Base-by-base conservation (phyloP, 1,140 invertebrate genomes). In the Drosophila littoralis region DNA sequence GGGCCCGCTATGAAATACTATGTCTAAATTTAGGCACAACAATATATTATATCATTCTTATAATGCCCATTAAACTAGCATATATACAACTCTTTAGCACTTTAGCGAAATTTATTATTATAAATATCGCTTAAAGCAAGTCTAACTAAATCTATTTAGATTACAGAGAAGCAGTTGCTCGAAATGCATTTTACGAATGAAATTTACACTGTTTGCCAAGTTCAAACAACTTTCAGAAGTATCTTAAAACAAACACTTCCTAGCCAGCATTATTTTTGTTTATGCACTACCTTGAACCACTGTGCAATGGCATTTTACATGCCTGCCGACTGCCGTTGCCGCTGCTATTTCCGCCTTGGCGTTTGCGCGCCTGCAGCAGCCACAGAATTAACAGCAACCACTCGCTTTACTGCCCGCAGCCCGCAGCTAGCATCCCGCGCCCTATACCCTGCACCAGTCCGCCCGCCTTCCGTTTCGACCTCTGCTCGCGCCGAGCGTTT, bases 301-400 rank as follows among this genome's bases (percentile, higher is more conserved):
- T 60, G 64, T 73, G 64, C 70, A 40, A 7, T 66, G 46, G 69
- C 54, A 67, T 72, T 67, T 67, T 43, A 57, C 69, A 66, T 66
- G 65, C 28, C 36, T 13, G 45, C 13, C 54, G 33, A 36, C 35
- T 40, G 43, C 9, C 38, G 54, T 59, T 59, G 13, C 35, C 63
- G 50, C 70, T 52, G 70, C 52, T 66, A 68, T 68, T 68, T 73
- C 70, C 70, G 70, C 64, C 69, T 72, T 72, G 63, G 63, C 63
- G 63, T 69, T 55, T 45, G 38, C 22, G 22, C 4, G 22, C 45
- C 68, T 60, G 64, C 70, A 73, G 51, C 68, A 59, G 22, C 55
- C 64, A 73, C 64, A 46, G 54, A 51, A 60, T 69, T 69, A 61
- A 51, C 57, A 61, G 28, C 66, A 61, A 46, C 57, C 57, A 59